Conservation (phyloP, 1,140 invertebrate genomes). For the Rhizoglyphus robini region DNA sequence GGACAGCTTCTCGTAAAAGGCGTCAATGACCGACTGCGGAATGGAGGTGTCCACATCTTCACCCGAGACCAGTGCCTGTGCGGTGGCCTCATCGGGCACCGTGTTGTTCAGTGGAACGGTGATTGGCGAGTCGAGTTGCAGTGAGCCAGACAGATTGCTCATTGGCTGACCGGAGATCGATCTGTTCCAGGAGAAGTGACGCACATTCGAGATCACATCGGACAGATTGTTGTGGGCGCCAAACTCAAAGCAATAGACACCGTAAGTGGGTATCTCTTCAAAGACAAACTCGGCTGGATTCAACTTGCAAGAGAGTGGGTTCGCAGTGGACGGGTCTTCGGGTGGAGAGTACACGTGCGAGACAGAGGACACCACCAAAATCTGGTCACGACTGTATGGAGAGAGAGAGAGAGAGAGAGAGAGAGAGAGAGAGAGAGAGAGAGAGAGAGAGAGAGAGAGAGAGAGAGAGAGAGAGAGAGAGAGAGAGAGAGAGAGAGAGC, state of each 20-base stretch:
- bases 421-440: neutral
- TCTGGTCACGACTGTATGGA: neutral
- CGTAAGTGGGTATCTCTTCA: constrained; percentile 57
- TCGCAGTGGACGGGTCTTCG: neutral
- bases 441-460: no score
- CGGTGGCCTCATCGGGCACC: constrained; percentile 16
- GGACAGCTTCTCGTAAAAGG: constrained; percentile 43
- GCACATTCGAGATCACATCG: neutral
- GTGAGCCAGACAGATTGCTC: neutral
- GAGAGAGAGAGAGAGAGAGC: constrained; percentile 31
- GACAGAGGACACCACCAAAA: neutral
- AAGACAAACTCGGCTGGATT: neutral
- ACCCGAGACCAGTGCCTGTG: neutral
- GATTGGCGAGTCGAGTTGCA: neutral
- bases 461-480: neutral
- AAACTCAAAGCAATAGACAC: constrained; percentile 50
- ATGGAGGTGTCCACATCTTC: neutral
- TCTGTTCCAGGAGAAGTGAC: constrained; percentile 13
- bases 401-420: constrained; percentile 22
- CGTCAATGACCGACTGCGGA: constrained; percentile 31
- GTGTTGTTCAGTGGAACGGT: neutral
- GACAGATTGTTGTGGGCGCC: constrained; percentile 5
- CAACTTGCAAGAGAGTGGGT: neutral
- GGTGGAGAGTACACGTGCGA: constrained; percentile 1
- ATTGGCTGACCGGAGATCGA: neutral